Conservation (phyloP, 2,888 invertebrate genomes). For the Diarsia rubi region DNA sequence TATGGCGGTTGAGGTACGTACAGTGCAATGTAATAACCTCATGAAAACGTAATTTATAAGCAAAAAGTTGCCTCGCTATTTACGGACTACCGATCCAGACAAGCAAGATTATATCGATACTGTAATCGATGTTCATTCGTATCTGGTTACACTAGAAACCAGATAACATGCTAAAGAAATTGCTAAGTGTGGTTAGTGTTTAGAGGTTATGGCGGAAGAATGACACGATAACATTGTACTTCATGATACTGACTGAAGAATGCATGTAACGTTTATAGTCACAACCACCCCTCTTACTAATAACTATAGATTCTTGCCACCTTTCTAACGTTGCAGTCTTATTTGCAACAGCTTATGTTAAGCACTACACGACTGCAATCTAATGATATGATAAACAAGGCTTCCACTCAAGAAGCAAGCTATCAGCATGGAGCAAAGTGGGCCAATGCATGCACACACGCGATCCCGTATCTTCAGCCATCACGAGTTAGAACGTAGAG, state of each 20-base stretch:
- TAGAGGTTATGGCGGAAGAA: not conserved
- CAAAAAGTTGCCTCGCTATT: constrained; percentile 14
- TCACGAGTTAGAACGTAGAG: constrained; percentile 37
- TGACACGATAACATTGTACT: not conserved
- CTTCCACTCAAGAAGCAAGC: constrained; percentile 22
- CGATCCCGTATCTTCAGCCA: constrained; percentile 43
- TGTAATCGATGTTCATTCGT: not conserved
- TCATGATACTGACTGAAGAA: not conserved
- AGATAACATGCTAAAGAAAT: not conserved
- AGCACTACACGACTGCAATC: constrained; percentile 4
- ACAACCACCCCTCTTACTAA: not conserved
- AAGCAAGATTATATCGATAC: constrained; percentile 16
- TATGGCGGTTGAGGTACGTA: too few species aligned
- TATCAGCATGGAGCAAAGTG: constrained; percentile 49
- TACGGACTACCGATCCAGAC: not conserved
- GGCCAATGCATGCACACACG: constrained; percentile 61
- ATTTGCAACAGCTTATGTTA: constrained; percentile 12
- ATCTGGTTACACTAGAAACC: not conserved
- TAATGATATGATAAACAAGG: constrained; percentile 38
- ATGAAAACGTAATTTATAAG: constrained; percentile 23
- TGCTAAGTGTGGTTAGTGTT: not conserved
- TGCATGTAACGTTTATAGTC: not conserved
- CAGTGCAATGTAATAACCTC: not conserved
- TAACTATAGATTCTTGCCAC: not conserved
- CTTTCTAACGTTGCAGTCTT: not conserved